Evolutionary conservation across 2,113 vertebrate species (phyloP).

Genomic region (Diphyllodes magnificus): DNA sequence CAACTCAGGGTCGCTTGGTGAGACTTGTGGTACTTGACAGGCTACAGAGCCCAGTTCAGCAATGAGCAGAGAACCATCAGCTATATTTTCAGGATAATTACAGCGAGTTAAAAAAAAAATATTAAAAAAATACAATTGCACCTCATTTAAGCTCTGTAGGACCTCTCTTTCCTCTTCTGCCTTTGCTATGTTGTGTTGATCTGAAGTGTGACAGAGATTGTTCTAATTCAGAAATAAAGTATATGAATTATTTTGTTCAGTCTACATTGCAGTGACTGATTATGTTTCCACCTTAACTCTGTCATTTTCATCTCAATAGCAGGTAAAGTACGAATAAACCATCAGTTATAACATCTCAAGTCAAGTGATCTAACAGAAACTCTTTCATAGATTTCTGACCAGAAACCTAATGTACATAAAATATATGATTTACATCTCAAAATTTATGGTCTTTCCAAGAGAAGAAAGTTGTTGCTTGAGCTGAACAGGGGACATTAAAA

Average conservation of each 20-base stretch:
- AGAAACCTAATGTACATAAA: background rate
- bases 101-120: background rate
- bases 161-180: background rate
- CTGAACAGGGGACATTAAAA: background rate
- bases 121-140: background rate
- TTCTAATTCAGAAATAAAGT: background rate
- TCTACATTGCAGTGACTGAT: background rate
- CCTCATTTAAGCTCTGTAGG: background rate
- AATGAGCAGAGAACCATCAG: background rate
- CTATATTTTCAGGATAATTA: background rate
- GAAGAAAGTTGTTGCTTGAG: background rate
- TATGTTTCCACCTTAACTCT: background rate
- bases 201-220: background rate
- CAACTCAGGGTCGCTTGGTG: background rate
- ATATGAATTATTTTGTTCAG: background rate
- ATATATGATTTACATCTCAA: background rate
- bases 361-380: background rate
- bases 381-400: background rate
- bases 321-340: background rate
- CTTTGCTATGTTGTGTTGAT: background rate
- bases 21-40: background rate
- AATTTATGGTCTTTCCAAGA: background rate
- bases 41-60: background rate
- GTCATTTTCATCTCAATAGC: background rate
- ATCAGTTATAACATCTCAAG: background rate